phyloP scores from a whole-genome alignment of 1,140 invertebrate species.

The Tribolium madens region DNA sequence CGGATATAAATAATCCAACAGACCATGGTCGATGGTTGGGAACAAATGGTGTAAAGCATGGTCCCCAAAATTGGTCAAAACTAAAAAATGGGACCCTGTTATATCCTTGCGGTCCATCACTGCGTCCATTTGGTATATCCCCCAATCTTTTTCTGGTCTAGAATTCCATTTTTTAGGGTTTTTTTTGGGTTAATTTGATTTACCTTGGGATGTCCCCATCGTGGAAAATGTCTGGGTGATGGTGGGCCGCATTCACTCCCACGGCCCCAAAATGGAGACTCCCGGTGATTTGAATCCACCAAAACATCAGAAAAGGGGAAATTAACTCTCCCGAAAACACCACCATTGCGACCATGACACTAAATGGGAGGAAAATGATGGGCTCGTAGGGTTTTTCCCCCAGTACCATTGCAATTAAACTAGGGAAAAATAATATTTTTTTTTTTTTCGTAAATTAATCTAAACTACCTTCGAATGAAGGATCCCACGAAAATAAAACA shows the following conservation, averaged over 20 bases:
- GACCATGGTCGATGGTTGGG: slow-evolving; percentile 84
- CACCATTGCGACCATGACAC: slow-evolving; percentile 69
- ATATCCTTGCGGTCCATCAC: slow-evolving; percentile 79
- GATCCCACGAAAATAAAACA: slow-evolving; percentile 64
- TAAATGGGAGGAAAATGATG: slow-evolving; percentile 67
- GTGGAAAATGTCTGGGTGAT: slow-evolving; percentile 86
- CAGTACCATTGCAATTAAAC: slow-evolving; percentile 41
- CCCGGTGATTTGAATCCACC: slow-evolving; percentile 69
- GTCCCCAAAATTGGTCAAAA: slow-evolving; percentile 80
- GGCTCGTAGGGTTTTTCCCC: background rate
- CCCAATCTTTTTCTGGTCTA: slow-evolving; percentile 74
- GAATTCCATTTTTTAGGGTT: background rate
- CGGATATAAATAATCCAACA: slow-evolving; percentile 74
- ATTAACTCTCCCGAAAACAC: slow-evolving; percentile 62
- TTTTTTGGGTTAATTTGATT: slow-evolving; percentile 7
- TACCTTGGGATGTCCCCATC: slow-evolving; percentile 80
- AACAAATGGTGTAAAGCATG: slow-evolving; percentile 86
- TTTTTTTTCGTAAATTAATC: background rate
- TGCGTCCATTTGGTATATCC: slow-evolving; percentile 80
- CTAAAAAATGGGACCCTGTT: slow-evolving; percentile 74
- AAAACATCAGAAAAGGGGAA: slow-evolving; percentile 69
- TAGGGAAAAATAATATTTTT: slow-evolving; percentile 45
- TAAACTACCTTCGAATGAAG: slow-evolving; percentile 67
- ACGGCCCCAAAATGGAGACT: slow-evolving; percentile 76
- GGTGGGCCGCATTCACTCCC: slow-evolving; percentile 83